Percentiles rank a stretch among this genome's conserved stretches.
Conservation (phyloP, 2,113 vertebrate genomes). For the Leucoraja erinaceus region DNA sequence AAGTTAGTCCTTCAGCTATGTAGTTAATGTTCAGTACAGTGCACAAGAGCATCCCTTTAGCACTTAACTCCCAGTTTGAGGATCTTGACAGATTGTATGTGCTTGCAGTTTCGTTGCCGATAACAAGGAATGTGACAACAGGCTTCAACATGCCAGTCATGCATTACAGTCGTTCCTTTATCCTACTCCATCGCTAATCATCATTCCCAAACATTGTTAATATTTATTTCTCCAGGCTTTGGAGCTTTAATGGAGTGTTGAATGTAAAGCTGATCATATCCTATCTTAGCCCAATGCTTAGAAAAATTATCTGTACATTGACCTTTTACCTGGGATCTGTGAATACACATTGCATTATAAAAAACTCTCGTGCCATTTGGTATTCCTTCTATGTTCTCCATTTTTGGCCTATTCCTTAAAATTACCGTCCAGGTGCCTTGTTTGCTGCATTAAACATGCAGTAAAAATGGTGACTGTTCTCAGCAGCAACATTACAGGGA, state of each 20-base stretch:
- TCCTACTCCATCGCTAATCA: not conserved
- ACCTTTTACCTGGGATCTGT: not conserved
- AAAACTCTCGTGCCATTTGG: not conserved
- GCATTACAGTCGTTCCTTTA: not conserved
- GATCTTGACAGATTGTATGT: slow-evolving; percentile 2
- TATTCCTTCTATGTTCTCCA: not conserved
- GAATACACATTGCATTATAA: not conserved
- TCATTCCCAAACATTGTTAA: not conserved
- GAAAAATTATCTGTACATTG: not conserved
- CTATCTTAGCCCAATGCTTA: not conserved
- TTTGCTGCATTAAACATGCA: not conserved
- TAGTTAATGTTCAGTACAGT: not conserved
- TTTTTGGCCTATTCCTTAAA: not conserved
- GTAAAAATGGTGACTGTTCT: not conserved
- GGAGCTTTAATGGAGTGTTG: not conserved
- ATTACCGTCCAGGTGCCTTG: not conserved
- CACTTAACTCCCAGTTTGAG: not conserved
- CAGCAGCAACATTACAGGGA: not conserved
- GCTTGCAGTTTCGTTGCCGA: slow-evolving; percentile 6
- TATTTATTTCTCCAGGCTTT: not conserved
- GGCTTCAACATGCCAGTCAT: not conserved
- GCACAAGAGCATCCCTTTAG: not conserved
- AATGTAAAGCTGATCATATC: not conserved
- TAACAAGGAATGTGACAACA: not conserved
- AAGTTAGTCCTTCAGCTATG: not conserved